Evolutionary conservation across 2,888 invertebrate species (phyloP).

Genomic region (Neoitamus cyanurus): DNA sequence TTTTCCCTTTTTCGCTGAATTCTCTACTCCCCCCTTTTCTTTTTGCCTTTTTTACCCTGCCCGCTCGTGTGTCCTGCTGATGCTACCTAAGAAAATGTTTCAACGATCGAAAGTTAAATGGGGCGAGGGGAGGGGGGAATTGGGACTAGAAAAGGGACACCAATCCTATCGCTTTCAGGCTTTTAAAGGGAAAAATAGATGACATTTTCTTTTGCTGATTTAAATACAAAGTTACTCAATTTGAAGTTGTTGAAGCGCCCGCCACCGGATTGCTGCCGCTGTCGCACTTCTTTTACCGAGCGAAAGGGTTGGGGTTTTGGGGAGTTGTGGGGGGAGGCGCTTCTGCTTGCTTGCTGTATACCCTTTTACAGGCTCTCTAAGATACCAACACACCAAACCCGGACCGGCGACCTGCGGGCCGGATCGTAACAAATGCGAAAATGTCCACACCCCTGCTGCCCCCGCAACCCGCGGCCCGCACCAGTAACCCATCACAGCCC

Average conservation of each 20-base stretch:
- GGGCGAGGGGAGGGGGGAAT: too few relatives aligned
- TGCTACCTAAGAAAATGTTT: too few relatives aligned
- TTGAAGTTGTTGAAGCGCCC: slow-evolving; percentile 34
- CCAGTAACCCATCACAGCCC: background rate
- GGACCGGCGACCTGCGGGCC: background rate
- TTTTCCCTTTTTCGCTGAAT: background rate
- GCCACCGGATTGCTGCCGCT: background rate
- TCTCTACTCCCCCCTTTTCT: background rate
- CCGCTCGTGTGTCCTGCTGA: background rate
- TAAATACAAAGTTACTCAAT: slow-evolving; percentile 40
- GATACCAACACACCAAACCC: background rate
- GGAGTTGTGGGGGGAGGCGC: too few relatives aligned
- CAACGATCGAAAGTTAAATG: too few relatives aligned
- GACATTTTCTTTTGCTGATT: slow-evolving; percentile 42
- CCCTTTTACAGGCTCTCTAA: background rate
- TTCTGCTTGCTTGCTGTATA: too few relatives aligned
- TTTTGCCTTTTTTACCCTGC: background rate
- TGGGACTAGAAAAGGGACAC: background rate
- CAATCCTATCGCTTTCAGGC: background rate
- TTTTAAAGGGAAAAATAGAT: slow-evolving; percentile 35
- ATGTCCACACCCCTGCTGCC: background rate
- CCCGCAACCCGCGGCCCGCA: background rate
- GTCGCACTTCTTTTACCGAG: background rate
- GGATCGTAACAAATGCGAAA: background rate
- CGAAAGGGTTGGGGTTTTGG: too few relatives aligned